Percentiles rank a stretch among this genome's conserved stretches.
These are phyloP conservation scores for Acanthis flammea DNA, from an alignment of 2,797 vertebrate genomes.

Conservation along the genomic window DNA sequence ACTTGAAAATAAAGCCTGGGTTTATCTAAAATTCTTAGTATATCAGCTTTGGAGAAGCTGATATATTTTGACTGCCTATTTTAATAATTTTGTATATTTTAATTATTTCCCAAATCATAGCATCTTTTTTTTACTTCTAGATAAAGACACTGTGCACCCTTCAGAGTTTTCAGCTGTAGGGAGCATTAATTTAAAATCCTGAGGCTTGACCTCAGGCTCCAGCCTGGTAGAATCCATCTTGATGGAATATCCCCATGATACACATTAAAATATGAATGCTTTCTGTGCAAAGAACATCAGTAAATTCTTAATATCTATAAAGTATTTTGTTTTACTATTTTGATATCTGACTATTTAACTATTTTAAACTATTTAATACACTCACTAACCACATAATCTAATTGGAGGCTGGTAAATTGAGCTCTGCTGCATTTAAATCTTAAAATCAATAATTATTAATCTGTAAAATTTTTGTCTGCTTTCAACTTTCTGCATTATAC, in stretches of 20 bases:
- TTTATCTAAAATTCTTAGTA: not conserved
- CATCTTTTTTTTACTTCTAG: not conserved
- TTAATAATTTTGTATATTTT: not conserved
- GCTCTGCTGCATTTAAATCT: not conserved
- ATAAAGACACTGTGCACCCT: not conserved
- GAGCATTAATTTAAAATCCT: not conserved
- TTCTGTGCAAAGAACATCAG: not conserved
- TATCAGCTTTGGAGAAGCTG: not conserved
- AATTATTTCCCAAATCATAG: not conserved
- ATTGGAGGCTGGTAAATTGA: not conserved
- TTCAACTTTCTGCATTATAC: not conserved
- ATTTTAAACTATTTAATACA: not conserved
- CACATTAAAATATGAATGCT: not conserved
- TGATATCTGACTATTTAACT: not conserved
- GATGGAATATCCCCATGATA: not conserved
- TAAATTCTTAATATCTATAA: not conserved
- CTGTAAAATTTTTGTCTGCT: not conserved
- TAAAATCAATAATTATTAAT: not conserved
- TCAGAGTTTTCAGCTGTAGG: not conserved
- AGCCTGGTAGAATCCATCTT: not conserved
- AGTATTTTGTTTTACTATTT: not conserved
- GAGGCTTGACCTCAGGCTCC: not conserved
- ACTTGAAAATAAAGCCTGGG: not conserved
- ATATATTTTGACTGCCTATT: not conserved
- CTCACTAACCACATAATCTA: not conserved